A percentile compares a stretch with the other conserved stretches of the same genome.
phyloP scores from a whole-genome alignment of 1,140 invertebrate species.

The Papilio glaucus region DNA sequence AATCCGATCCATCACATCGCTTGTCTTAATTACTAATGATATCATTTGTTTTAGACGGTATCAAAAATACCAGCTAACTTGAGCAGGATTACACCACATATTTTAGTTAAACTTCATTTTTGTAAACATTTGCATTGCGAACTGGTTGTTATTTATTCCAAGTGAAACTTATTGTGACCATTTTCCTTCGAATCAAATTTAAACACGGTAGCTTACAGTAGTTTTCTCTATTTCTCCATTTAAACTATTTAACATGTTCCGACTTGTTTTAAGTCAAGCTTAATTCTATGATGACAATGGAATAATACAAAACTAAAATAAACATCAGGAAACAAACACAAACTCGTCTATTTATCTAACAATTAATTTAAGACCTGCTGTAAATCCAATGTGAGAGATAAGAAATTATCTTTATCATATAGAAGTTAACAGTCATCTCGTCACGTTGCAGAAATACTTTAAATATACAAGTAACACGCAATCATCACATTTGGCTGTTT shows the following conservation, averaged over 20 bases:
- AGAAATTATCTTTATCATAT: constrained; percentile 3
- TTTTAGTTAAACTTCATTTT: too few species aligned
- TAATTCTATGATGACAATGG: neutral
- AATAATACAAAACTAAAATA: constrained; percentile 1
- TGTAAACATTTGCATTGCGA: too few species aligned
- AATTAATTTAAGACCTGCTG: neutral
- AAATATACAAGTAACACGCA: neutral
- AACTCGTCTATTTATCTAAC: neutral
- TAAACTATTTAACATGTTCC: neutral
- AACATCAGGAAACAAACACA: constrained; percentile 7
- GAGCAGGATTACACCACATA: too few species aligned
- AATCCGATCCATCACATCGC: too few species aligned
- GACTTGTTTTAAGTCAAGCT: neutral
- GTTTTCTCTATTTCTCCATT: neutral
- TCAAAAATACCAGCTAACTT: too few species aligned
- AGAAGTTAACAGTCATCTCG: neutral
- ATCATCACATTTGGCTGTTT: neutral
- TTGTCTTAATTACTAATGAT: too few species aligned
- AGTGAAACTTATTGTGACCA: too few species aligned
- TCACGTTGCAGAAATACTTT: neutral
- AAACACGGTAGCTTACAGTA: neutral
- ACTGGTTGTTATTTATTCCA: too few species aligned
- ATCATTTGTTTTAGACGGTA: too few species aligned
- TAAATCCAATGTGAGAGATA: neutral
- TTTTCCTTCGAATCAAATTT: too few species aligned